Evolutionary conservation across 1,140 invertebrate species (phyloP).

Genomic region (Calosoma granatense): DNA sequence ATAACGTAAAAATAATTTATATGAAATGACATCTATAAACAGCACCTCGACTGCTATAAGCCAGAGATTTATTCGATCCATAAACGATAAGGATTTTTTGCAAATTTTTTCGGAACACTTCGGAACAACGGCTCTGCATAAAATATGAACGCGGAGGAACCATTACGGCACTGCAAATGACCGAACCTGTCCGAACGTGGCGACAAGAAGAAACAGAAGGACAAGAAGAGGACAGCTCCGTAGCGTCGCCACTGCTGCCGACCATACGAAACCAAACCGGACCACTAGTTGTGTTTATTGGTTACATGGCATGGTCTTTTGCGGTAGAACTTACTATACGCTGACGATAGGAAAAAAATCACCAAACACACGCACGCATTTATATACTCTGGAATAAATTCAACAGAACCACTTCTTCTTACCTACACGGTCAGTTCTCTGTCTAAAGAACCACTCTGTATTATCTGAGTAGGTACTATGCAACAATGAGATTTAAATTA

Average conservation of each 20-base stretch:
- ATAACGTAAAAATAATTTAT: constrained; percentile 7
- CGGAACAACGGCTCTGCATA: not conserved
- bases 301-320: not conserved
- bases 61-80: not conserved
- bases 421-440: not conserved
- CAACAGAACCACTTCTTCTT: not conserved
- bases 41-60: not conserved
- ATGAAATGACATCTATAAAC: constrained; percentile 6
- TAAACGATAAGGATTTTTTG: constrained; percentile 6
- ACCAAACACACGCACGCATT: no score
- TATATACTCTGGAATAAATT: not conserved
- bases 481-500: not conserved
- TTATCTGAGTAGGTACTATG: no score
- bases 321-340: not conserved
- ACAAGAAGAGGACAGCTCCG: not conserved
- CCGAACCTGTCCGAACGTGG: not conserved
- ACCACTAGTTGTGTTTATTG: not conserved
- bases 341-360: not conserved
- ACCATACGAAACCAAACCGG: no score
- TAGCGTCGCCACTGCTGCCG: no score
- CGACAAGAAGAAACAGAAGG: not conserved
- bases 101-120: constrained; percentile 2
- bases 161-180: not conserved
- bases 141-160: not conserved
- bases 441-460: not conserved